These are phyloP conservation scores for Apogon hyalosoma DNA, from an alignment of 2,797 vertebrate genomes.

Conservation along the genomic window DNA sequence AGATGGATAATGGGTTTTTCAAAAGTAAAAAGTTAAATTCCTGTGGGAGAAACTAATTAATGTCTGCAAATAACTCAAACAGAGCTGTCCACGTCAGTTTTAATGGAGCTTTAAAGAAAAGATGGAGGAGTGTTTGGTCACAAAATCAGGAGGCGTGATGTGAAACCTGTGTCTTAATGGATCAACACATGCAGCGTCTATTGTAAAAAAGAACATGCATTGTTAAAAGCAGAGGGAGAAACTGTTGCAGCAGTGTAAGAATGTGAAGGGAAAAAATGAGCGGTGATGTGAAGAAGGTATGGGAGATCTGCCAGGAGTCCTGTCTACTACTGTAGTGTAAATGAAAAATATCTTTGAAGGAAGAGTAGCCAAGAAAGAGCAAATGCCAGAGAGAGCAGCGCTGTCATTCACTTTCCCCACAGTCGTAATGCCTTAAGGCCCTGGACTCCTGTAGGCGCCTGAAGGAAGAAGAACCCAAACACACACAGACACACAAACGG, in stretches of 20 bases:
- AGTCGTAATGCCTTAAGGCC: constrained; percentile 30
- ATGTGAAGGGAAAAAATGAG: constrained; percentile 20
- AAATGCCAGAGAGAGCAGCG: constrained; percentile 34
- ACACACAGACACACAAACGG: constrained; percentile 13
- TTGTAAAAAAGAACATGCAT: constrained; percentile 5
- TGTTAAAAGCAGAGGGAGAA: neutral
- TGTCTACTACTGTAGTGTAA: constrained; percentile 42
- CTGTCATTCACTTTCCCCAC: constrained; percentile 29
- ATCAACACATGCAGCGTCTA: constrained; percentile 26
- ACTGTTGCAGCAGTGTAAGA: constrained; percentile 7
- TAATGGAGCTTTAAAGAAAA: constrained; percentile 24
- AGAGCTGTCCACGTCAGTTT: constrained; percentile 38
- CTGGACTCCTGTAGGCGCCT: neutral
- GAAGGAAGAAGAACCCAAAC: constrained; percentile 19
- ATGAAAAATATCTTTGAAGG: constrained; percentile 54
- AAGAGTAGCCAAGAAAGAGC: constrained; percentile 32
- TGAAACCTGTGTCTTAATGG: constrained; percentile 40
- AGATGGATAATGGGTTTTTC: constrained; percentile 14
- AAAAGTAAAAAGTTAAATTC: constrained; percentile 8
- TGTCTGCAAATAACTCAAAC: constrained; percentile 23
- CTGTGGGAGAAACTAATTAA: constrained; percentile 40
- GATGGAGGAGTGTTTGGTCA: constrained; percentile 32
- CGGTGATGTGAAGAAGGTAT: constrained; percentile 25
- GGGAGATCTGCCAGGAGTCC: constrained; percentile 30
- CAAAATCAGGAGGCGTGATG: constrained; percentile 45